Evolutionary conservation across 2,113 vertebrate species (phyloP).

Genomic region (Isurus oxyrinchus): DNA sequence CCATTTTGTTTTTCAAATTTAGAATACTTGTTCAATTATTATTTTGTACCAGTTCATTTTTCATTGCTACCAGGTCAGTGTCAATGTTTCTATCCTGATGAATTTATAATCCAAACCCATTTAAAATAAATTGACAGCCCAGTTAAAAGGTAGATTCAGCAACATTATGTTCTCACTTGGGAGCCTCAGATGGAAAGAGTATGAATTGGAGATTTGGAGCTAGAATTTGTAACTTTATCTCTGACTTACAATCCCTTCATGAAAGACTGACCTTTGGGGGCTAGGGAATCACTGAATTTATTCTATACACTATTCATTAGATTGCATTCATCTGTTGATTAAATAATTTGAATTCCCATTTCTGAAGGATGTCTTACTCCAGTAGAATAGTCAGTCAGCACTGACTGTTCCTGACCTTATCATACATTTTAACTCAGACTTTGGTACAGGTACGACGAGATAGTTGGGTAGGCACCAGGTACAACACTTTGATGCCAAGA

Average conservation of each 20-base stretch:
- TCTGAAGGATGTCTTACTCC: background rate
- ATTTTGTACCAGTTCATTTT: background rate
- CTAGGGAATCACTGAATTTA: background rate
- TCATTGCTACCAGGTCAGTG: background rate
- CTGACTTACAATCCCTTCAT: background rate
- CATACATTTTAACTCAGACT: background rate
- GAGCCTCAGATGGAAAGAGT: background rate
- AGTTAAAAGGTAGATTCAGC: background rate
- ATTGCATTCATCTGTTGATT: background rate
- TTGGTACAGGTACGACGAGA: background rate
- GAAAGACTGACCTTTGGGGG: background rate
- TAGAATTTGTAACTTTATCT: background rate
- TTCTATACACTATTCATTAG: background rate
- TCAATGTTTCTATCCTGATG: background rate
- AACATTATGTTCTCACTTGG: background rate
- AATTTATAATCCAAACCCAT: background rate
- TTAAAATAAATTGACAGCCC: background rate
- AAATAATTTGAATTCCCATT: background rate
- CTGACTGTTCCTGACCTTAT: background rate
- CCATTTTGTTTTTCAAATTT: background rate
- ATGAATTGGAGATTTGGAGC: background rate
- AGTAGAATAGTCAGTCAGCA: background rate
- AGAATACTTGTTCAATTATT: background rate
- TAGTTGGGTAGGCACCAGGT: background rate
- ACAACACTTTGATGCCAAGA: background rate